These are phyloP conservation scores for Stercorarius parasiticus DNA, from an alignment of 2,113 vertebrate species.

Conservation along the genomic window DNA sequence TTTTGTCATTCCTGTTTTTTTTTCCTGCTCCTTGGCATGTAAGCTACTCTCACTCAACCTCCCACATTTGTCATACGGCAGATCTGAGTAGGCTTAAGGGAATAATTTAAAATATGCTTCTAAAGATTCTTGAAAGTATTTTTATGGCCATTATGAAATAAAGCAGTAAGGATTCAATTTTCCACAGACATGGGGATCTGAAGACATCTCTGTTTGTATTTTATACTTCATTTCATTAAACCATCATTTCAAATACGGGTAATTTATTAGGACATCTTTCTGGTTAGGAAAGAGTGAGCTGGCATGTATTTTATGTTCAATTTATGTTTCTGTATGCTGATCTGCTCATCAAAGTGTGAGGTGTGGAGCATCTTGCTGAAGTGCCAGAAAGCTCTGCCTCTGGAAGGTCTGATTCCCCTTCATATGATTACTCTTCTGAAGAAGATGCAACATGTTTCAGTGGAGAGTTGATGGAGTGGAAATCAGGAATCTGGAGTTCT, in stretches of 20 bases:
- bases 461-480: not conserved
- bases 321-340: not conserved
- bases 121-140: not conserved
- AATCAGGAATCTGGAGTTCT: not conserved
- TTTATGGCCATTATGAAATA: not conserved
- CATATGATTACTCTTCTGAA: not conserved
- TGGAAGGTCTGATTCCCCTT: not conserved
- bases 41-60: conserved; percentile 44
- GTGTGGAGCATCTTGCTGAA: not conserved
- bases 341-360: not conserved
- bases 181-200: not conserved
- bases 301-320: not conserved
- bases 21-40: not conserved
- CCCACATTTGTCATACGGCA: conserved; percentile 31
- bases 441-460: not conserved
- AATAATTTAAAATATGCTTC: conserved; percentile 34
- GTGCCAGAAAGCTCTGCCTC: not conserved
- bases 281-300: not conserved
- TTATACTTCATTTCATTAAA: not conserved
- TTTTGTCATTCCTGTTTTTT: not conserved
- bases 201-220: not conserved
- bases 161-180: not conserved
- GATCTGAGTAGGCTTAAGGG: conserved; percentile 14
- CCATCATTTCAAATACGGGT: not conserved
- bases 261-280: not conserved